Conservation (phyloP, 2,113 vertebrate genomes). For the Apus apus region DNA sequence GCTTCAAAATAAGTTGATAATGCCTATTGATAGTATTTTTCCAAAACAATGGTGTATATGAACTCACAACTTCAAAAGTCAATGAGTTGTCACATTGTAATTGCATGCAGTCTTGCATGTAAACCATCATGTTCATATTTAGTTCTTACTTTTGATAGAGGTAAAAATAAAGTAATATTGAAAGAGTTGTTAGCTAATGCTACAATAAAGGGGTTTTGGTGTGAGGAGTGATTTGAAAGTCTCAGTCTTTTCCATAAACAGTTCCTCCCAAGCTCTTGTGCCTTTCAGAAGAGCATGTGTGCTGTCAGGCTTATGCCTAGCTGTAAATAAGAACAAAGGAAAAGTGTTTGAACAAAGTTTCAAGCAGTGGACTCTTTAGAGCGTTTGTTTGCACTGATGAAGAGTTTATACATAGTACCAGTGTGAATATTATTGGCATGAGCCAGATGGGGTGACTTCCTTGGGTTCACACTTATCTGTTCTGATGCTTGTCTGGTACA, state of each 20-base stretch:
- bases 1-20: background rate
- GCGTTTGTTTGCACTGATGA: background rate
- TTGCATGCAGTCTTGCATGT: background rate
- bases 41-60: background rate
- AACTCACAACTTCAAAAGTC: background rate
- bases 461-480: background rate
- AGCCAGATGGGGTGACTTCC: background rate
- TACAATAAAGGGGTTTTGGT: background rate
- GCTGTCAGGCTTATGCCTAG: background rate
- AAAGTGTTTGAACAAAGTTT: background rate
- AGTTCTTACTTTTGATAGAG: background rate
- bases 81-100: background rate
- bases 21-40: background rate
- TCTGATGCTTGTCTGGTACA: rapidly evolving
- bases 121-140: background rate
- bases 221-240: background rate
- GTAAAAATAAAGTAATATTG: background rate
- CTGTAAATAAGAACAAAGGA: background rate
- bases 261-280: background rate
- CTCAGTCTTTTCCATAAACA: background rate
- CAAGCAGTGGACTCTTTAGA: background rate
- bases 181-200: background rate
- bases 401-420: background rate
- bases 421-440: background rate
- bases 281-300: background rate